Base-by-base conservation (phyloP, 2,888 invertebrate species). In the Acheta domesticus region DNA sequence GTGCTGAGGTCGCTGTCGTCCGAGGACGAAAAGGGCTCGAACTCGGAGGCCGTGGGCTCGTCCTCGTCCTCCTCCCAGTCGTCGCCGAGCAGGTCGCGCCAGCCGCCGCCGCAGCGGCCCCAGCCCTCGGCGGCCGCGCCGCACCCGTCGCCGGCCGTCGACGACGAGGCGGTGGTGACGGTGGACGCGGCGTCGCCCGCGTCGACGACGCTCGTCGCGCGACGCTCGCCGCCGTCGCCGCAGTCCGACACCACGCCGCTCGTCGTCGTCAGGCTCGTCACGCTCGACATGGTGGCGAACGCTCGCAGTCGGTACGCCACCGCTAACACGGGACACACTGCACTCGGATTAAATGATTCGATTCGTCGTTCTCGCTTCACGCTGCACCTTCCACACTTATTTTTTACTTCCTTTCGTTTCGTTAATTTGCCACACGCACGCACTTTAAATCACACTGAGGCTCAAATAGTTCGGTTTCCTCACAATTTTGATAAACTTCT, bases 1-100 rank as follows among this genome's bases (percentile, higher is more conserved):
- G 62, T 62, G n/a, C 62, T 62, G 4, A 62, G 14, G 62, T 62
- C 62, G 62, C 62, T 62, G 62, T 62, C 62, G n/a, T 62, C 62
- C 62, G 62, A 62, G 1, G 62, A 62, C 1, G 62, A 62, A n/a
- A 62, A 62, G 62, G 62, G 62, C n/a, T 62, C 62, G 62, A 62
- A 62, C 62, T 62, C 62, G 16, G 62, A 62, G 16, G 62, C 62
- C 62, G 62, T 62, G 62, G 62, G 16, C 8, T 62, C 62, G 62
- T 62, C 62, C 16, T 62, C 62, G 62, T 62, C 62, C 62, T 62
- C 62, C 62, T 62, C 62, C 62, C 62, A 62, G 62, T 62, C 62
- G 62, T 62, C 62, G 62, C 62, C 62, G 14, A 62, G 62, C 16
- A 62, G 62, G n/a, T 62, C 62, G 14, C 62, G 14, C 62, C 62